phyloP scores from a whole-genome alignment of 2,113 vertebrate genomes.

The Morone chrysops region DNA sequence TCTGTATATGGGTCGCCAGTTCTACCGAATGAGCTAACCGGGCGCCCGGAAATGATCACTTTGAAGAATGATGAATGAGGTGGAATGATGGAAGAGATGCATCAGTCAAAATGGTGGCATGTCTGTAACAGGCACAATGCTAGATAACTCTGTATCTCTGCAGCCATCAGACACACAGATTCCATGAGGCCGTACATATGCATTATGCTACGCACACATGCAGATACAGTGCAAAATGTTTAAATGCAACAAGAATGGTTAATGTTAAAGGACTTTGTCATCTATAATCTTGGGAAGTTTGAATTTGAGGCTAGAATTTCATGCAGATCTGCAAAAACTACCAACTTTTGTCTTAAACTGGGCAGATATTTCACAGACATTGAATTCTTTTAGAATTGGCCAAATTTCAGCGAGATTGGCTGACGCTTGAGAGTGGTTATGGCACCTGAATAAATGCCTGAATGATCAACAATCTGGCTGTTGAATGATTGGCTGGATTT shows the following conservation, averaged over 20 bases:
- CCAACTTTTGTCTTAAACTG: not conserved
- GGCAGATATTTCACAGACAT: not conserved
- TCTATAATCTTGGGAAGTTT: not conserved
- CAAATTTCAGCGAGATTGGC: not conserved
- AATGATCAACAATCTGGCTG: not conserved
- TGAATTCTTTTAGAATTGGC: not conserved
- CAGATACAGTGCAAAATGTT: not conserved
- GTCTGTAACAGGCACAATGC: not conserved
- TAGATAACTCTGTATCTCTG: not conserved
- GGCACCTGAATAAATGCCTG: not conserved
- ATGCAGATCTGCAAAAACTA: not conserved
- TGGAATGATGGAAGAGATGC: not conserved
- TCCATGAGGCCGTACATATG: not conserved
- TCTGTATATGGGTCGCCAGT: too few species aligned
- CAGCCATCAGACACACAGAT: not conserved
- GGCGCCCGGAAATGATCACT: too few species aligned
- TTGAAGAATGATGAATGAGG: constrained; percentile 2
- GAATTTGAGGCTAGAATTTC: not conserved
- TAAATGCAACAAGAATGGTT: not conserved
- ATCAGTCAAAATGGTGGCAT: not conserved
- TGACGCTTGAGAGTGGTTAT: not conserved
- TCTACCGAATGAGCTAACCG: too few species aligned
- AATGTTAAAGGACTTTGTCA: too few species aligned
- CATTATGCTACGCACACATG: not conserved
- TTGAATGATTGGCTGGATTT: not conserved